Evolutionary conservation across 2,113 vertebrate genomes (phyloP).

Genomic region (human): GRCh38 chr13:113510501-113511000

Average conservation of each 20-base stretch:
- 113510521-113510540: not conserved
- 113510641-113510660: not conserved
- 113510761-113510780: not conserved
- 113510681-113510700: not conserved
- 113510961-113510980: too few species aligned
- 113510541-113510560: accelerated
- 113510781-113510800: not conserved
- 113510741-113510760: too few species aligned
- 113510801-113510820: not conserved
- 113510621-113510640: too few species aligned
- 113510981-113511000: too few species aligned
- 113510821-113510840: not conserved
- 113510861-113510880: not conserved
- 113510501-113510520: not conserved
- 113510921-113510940: not conserved
- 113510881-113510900: not conserved
- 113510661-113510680: not conserved
- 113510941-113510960: not conserved
- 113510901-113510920: not conserved
- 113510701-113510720: not conserved
- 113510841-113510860: not conserved
- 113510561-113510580: accelerated
- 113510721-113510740: accelerated
- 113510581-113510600: not conserved
- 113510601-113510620: not conserved